Evolutionary conservation across 2,113 vertebrate species (phyloP).

Genomic region (Megaleporinus macrocephalus): DNA sequence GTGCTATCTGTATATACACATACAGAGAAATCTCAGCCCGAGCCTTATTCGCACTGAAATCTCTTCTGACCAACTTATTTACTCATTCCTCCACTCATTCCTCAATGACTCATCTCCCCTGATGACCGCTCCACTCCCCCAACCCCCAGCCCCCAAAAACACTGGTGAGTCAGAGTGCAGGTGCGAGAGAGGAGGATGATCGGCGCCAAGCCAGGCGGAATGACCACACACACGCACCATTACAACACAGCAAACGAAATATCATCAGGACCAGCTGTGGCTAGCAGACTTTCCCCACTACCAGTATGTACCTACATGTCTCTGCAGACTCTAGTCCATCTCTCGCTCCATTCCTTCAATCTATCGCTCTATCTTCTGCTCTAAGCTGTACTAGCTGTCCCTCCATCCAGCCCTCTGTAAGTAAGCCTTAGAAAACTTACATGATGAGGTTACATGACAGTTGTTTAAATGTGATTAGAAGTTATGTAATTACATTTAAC

Average conservation of each 20-base stretch:
- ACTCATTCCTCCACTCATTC: slow-evolving; percentile 48
- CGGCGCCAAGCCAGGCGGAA: neutral
- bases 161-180: slow-evolving; percentile 40
- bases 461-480: too few relatives aligned
- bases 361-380: neutral
- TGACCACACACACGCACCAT: neutral
- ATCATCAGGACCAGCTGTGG: slow-evolving; percentile 3
- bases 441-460: too few relatives aligned
- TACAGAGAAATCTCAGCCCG: slow-evolving; percentile 17
- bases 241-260: neutral
- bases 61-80: slow-evolving; percentile 11
- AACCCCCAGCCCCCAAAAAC: slow-evolving; percentile 1
- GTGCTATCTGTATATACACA: neutral
- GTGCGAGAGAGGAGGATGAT: slow-evolving; percentile 17
- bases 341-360: neutral
- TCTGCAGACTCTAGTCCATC: neutral
- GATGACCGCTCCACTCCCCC: slow-evolving; percentile 28
- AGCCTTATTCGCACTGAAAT: slow-evolving; percentile 20
- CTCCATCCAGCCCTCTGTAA: neutral
- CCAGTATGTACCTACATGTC: neutral
- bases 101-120: slow-evolving; percentile 55
- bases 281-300: neutral
- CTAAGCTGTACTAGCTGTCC: neutral
- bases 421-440: too few relatives aligned
- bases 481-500: too few relatives aligned